A percentile compares a stretch with the other conserved stretches of the same genome.
Conservation (phyloP, 2,113 vertebrate species). For the Otocyon megalotis region DNA sequence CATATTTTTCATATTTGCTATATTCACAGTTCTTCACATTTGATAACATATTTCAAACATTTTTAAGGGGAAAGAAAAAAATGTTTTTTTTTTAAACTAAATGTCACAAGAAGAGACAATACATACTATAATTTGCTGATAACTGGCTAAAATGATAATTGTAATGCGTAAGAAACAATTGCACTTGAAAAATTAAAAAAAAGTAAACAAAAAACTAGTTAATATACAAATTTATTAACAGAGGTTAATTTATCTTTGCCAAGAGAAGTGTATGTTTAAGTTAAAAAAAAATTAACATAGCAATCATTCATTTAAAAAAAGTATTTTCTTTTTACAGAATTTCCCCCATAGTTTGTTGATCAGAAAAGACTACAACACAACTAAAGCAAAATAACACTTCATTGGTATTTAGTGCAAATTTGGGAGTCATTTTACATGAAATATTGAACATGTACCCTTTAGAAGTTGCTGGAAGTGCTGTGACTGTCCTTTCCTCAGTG, state of each 20-base stretch:
- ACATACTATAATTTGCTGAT: slow-evolving; percentile 75
- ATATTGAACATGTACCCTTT: slow-evolving; percentile 76
- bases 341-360: slow-evolving; percentile 78
- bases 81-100: too few species aligned
- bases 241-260: slow-evolving; percentile 86
- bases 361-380: slow-evolving; percentile 83
- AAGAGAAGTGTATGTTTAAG: slow-evolving; percentile 81
- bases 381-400: slow-evolving; percentile 87
- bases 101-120: slow-evolving; percentile 76
- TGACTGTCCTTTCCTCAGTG: slow-evolving; percentile 27
- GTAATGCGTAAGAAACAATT: slow-evolving; percentile 91
- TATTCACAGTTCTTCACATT: neutral
- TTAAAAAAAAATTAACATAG: slow-evolving; percentile 83
- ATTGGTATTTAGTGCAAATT: slow-evolving; percentile 89
- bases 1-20: neutral
- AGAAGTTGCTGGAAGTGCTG: slow-evolving; percentile 79
- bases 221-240: slow-evolving; percentile 87
- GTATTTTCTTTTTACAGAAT: slow-evolving; percentile 71
- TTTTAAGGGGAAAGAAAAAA: neutral
- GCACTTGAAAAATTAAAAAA: slow-evolving; percentile 92
- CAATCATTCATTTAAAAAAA: slow-evolving; percentile 77
- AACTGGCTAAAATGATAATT: slow-evolving; percentile 86
- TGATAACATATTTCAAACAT: neutral
- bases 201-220: slow-evolving; percentile 89
- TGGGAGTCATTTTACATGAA: slow-evolving; percentile 81